Evolutionary conservation across 2,113 vertebrate species (phyloP), one percentile per base, ranked within the genome.

Genomic region (Paraplagusia blochii): DNA sequence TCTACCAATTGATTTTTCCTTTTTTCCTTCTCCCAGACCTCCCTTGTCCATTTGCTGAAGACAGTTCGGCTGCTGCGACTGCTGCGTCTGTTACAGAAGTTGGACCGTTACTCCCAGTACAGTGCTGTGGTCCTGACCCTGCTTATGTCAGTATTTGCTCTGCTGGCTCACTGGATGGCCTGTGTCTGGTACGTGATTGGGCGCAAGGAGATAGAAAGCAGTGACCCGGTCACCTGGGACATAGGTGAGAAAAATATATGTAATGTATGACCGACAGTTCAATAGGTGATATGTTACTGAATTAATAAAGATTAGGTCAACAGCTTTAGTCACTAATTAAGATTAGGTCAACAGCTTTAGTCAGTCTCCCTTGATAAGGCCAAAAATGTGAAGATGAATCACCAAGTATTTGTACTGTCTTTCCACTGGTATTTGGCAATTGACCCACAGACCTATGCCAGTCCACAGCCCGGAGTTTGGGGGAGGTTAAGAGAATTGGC

Each of bases 21-120:
- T 9, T 70, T 7, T 44, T 10, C 39, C 10, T 18, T 19, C 54
- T n/a, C 13, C 0, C 79, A 92, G 92, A 93, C 92, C 0, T 91
- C 93, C 0, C 72, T 92, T 56, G 90, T 93, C 39, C 92, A 92
- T 87, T 71, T 96, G 81, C 58, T 95, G 85, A 96, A 95, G 87
- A 96, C 94, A 0, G 81, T 95, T 47, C 89, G 94, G 12, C 84
- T 96, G 74, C 88, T 95, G 42, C 91, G 94, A 8, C 83, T 96
- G 61, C 88, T 96, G 59, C 89, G 94, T 45, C 85, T 96, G 71
- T 78, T 96, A 47, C 94, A 96, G 86, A 96, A 95, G 66, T 84
- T 96, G 78, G 94, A 96, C 49, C 91, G 94, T 1, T 95, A 95
- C 83, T 96, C 93, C 0, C 94, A 96, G 89, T 94, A 95, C 91